A percentile compares a stretch with the other conserved stretches of the same genome.
Evolutionary conservation across 2,888 invertebrate genomes (phyloP).

Genomic region (Sycophila texana): DNA sequence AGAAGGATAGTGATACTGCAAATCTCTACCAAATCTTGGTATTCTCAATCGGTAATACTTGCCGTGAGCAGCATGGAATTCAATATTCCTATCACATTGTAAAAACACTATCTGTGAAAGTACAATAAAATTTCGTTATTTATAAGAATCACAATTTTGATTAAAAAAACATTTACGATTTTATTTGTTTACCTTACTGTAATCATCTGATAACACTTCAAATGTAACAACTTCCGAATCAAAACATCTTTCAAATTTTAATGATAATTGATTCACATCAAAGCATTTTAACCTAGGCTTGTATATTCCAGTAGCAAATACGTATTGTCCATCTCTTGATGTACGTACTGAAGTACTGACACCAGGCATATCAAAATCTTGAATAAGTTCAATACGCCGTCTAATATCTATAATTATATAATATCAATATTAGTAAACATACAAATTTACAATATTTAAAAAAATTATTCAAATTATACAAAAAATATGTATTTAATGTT

Average conservation of each 20-base stretch:
- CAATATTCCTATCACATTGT: constrained; percentile 93
- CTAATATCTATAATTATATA: constrained; percentile 82
- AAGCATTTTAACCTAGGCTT: constrained; percentile 97
- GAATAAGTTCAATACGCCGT: constrained; percentile 95
- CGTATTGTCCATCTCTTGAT: constrained; percentile 93
- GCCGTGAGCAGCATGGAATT: constrained; percentile 96
- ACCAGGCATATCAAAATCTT: constrained; percentile 99
- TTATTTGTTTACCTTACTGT: constrained; percentile 85
- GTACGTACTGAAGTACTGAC: constrained; percentile 90
- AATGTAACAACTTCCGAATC: constrained; percentile 98
- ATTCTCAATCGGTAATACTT: constrained; percentile 93
- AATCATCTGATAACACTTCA: constrained; percentile 95
- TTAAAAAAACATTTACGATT: constrained; percentile 1
- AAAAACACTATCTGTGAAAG: constrained; percentile 86
- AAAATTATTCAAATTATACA: neutral
- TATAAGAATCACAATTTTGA: constrained; percentile 23
- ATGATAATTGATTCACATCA: constrained; percentile 95
- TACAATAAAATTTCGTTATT: constrained; percentile 23
- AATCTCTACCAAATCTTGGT: constrained; percentile 96
- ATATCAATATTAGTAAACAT: neutral
- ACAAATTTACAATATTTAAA: neutral
- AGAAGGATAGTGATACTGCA: constrained; percentile 91
- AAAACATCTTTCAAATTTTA: constrained; percentile 98
- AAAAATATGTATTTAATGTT: neutral
- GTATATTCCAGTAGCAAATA: constrained; percentile 95